Percentiles rank a stretch among this genome's conserved stretches.
Evolutionary conservation across 2,888 invertebrate species (phyloP).

Genomic region (Hirtodrosophila trivittata): DNA sequence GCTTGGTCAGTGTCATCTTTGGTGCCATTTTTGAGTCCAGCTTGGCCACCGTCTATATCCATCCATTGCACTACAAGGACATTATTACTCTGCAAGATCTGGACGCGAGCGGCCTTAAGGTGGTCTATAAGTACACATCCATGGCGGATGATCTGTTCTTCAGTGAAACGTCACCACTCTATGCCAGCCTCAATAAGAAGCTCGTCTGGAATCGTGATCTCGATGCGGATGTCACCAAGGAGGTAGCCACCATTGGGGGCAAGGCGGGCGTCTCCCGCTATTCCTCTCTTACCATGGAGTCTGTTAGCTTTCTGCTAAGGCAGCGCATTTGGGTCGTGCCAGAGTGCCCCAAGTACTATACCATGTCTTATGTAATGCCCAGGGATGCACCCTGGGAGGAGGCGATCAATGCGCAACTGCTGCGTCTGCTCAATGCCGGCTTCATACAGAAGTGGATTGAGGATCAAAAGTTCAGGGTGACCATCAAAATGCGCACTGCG

Average conservation of each 20-base stretch:
- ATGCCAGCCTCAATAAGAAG: constrained; percentile 79
- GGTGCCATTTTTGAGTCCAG: constrained; percentile 84
- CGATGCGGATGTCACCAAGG: constrained; percentile 70
- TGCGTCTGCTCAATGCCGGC: constrained; percentile 79
- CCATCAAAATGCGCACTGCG: constrained; percentile 43
- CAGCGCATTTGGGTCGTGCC: constrained; percentile 80
- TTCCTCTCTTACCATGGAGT: constrained; percentile 78
- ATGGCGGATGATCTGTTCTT: constrained; percentile 84
- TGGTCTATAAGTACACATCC: constrained; percentile 82
- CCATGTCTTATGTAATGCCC: constrained; percentile 82
- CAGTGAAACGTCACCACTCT: constrained; percentile 81
- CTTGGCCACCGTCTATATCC: constrained; percentile 83
- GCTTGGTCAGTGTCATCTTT: constrained; percentile 83
- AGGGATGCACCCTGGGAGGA: constrained; percentile 81
- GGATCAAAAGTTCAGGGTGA: constrained; percentile 72
- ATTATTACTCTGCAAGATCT: constrained; percentile 82
- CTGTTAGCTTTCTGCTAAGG: constrained; percentile 62
- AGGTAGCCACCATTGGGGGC: constrained; percentile 67
- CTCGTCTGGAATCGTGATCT: constrained; percentile 66
- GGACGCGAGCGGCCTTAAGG: constrained; percentile 79
- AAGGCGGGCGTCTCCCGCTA: constrained; percentile 81
- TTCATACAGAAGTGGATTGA: constrained; percentile 82
- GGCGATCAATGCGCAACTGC: constrained; percentile 79
- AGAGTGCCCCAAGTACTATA: constrained; percentile 83
- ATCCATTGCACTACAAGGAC: constrained; percentile 83